phyloP scores from a whole-genome alignment of 1,140 invertebrate species.

The Bombyx mandarina region DNA sequence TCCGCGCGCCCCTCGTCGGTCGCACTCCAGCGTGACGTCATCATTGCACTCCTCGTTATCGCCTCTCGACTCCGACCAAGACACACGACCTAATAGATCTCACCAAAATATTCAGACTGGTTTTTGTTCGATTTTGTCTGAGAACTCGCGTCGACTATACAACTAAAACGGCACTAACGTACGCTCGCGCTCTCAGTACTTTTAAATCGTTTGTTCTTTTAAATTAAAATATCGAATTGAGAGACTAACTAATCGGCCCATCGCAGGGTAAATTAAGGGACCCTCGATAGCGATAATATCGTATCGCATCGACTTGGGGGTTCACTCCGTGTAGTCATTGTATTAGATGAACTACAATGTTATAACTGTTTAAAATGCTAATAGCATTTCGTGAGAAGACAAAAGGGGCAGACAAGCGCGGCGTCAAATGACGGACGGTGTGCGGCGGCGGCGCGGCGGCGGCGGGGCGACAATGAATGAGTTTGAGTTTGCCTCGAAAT shows the following conservation, averaged over 20 bases:
- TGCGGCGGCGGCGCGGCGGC: not conserved
- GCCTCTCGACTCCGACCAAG: conserved; percentile 42
- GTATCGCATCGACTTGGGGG: no score
- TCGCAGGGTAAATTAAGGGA: no score
- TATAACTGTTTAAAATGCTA: no score
- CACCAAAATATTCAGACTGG: conserved; percentile 24
- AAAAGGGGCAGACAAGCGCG: conserved; percentile 11
- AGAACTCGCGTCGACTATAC: conserved; percentile 13
- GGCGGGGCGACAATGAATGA: conserved; percentile 12
- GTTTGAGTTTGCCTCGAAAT: conserved; percentile 12
- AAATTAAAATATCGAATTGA: no score
- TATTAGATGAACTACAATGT: no score
- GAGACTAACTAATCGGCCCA: no score
- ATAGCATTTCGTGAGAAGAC: conserved; percentile 1
- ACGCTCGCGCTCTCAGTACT: conserved; percentile 15
- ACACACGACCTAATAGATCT: conserved; percentile 35
- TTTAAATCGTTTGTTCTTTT: not conserved
- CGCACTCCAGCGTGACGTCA: conserved; percentile 49
- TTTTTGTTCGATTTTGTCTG: conserved; percentile 21
- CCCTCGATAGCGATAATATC: no score
- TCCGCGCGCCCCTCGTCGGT: conserved; percentile 32
- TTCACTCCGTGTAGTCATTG: no score
- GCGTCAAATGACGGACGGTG: conserved; percentile 8
- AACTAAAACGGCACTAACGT: conserved; percentile 13
- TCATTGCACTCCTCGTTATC: conserved; percentile 63